Conservation (phyloP, 1,140 invertebrate genomes). For the Rhagoletis pomonella region DNA sequence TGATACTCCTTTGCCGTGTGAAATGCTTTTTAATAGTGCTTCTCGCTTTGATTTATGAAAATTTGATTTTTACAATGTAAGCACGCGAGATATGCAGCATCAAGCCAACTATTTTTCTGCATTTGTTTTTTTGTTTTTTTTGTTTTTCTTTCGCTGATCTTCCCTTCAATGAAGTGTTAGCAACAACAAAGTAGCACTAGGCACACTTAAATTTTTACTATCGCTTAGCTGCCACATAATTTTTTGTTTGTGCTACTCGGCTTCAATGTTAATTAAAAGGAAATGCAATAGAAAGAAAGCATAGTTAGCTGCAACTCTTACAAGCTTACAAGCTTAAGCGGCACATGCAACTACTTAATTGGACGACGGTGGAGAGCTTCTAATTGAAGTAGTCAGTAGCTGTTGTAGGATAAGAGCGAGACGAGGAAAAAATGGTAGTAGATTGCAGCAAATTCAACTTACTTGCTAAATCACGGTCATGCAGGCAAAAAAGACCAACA, state of each 20-base stretch:
- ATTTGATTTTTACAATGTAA: slow-evolving; percentile 1
- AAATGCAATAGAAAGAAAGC: slow-evolving; percentile 25
- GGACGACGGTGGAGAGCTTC: background rate
- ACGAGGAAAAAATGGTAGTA: background rate
- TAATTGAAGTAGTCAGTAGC: slow-evolving; percentile 40
- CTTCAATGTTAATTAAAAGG: slow-evolving; percentile 34
- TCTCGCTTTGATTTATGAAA: slow-evolving; percentile 42
- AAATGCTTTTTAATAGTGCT: slow-evolving; percentile 14
- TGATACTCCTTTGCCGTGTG: background rate
- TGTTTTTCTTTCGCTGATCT: background rate
- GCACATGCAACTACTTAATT: slow-evolving; percentile 28
- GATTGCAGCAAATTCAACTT: slow-evolving; percentile 19
- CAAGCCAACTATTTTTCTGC: background rate
- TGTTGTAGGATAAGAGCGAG: background rate
- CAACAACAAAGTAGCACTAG: slow-evolving; percentile 24
- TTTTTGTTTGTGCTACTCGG: background rate
- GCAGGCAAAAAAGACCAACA: background rate
- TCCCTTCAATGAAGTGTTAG: background rate
- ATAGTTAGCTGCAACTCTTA: background rate
- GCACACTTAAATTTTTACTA: slow-evolving; percentile 41
- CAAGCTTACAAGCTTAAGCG: background rate
- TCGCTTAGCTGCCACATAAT: slow-evolving; percentile 18
- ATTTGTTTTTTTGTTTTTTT: background rate
- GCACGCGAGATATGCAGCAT: background rate
- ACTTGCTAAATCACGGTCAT: background rate